phyloP scores from a whole-genome alignment of 2,797 vertebrate species.

The Buphagus erythrorhynchus region DNA sequence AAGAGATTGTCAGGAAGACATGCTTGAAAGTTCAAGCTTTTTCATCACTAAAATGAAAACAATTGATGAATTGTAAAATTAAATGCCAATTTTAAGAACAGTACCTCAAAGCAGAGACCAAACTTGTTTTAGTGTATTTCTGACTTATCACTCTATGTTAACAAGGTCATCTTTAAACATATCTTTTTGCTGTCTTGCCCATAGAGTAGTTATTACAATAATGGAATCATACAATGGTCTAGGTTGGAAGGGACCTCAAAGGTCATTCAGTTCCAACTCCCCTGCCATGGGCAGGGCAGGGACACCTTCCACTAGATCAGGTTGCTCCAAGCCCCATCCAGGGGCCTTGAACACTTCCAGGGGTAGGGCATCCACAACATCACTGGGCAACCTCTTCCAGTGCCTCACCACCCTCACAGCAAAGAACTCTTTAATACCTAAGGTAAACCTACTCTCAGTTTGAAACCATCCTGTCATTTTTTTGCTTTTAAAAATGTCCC shows the following conservation, averaged over 20 bases:
- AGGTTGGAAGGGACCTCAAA: neutral
- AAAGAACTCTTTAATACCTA: neutral
- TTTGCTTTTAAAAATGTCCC: neutral
- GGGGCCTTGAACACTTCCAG: neutral
- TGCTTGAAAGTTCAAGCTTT: neutral
- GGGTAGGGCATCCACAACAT: neutral
- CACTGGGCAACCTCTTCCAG: neutral
- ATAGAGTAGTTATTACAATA: neutral
- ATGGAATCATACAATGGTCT: neutral
- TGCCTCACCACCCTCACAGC: neutral
- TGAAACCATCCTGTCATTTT: neutral
- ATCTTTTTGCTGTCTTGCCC: neutral
- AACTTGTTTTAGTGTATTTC: slow-evolving; percentile 6
- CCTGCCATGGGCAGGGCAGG: too few species aligned
- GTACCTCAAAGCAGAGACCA: slow-evolving; percentile 14
- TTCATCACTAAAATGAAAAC: neutral
- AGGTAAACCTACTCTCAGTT: neutral
- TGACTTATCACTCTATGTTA: neutral
- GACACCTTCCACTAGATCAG: neutral
- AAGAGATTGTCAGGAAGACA: neutral
- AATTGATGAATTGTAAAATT: slow-evolving; percentile 10
- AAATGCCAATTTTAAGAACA: slow-evolving; percentile 37
- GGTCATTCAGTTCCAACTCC: neutral
- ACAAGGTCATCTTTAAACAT: neutral
- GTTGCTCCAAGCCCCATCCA: neutral